A percentile compares a stretch with the other conserved stretches of the same genome.
These are phyloP conservation scores for Catharus ustulatus DNA, from an alignment of 2,797 vertebrate genomes.

Conservation along the genomic window DNA sequence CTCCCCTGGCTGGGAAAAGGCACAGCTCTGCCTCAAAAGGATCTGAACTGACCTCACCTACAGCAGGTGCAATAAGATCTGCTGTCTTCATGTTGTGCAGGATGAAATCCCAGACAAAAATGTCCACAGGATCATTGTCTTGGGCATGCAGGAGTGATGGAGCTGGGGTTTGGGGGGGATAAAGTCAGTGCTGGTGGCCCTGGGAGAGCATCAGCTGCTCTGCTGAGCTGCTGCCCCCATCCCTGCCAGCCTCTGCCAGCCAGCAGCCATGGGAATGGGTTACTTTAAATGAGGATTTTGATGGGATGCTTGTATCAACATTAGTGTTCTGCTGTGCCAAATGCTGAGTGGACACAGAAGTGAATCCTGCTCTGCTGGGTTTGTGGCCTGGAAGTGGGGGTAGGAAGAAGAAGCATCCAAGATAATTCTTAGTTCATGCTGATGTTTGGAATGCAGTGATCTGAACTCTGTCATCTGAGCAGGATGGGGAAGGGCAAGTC, in stretches of 20 bases:
- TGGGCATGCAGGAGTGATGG: rapidly evolving
- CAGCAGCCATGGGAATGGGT: rapidly evolving
- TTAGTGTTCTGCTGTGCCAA: background rate
- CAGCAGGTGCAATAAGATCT: background rate
- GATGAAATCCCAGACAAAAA: background rate
- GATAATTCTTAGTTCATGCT: background rate
- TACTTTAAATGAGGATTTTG: background rate
- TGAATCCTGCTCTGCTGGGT: background rate
- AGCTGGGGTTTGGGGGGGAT: background rate
- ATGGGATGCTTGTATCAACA: rapidly evolving
- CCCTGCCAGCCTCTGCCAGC: background rate
- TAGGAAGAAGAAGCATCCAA: background rate
- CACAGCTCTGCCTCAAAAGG: background rate
- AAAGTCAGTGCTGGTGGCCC: too few relatives aligned
- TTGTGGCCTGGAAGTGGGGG: background rate
- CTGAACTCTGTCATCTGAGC: background rate
- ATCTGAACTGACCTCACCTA: background rate
- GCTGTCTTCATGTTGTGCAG: background rate
- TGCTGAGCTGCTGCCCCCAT: background rate
- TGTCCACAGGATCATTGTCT: rapidly evolving
- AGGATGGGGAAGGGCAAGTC: background rate
- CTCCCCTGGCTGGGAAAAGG: background rate
- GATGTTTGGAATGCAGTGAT: background rate
- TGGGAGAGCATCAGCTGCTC: background rate
- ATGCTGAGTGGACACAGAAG: background rate